These are phyloP conservation scores for Syngnathus acus DNA, from an alignment of 2,797 vertebrate genomes.

Conservation along the genomic window DNA sequence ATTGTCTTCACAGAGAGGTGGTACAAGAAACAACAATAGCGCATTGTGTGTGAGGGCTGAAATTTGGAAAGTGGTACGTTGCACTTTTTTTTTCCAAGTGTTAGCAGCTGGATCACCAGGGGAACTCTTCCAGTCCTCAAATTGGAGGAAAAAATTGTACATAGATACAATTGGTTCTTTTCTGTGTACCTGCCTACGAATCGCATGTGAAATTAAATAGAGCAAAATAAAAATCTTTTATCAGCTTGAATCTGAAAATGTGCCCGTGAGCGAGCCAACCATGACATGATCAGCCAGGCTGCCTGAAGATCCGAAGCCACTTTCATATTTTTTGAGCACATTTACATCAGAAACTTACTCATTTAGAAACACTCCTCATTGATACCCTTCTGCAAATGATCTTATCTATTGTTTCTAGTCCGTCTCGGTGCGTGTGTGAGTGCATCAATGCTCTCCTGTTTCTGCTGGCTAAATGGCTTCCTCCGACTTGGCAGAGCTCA, in stretches of 20 bases:
- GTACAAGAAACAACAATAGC: background rate
- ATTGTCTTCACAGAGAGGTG: background rate
- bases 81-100: background rate
- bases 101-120: background rate
- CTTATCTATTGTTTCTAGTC: background rate
- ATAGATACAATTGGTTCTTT: no score
- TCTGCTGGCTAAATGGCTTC: constrained; percentile 43
- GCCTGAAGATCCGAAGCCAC: no score
- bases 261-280: no score
- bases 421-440: constrained; percentile 20
- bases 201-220: no score
- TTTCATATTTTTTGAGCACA: background rate
- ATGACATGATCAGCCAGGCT: no score
- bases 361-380: background rate
- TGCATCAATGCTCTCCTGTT: constrained; percentile 17
- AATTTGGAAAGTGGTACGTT: background rate
- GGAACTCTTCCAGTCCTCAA: background rate
- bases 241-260: no score
- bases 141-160: no score
- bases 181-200: no score
- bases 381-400: background rate
- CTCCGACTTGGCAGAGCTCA: constrained; percentile 55
- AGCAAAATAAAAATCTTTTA: no score
- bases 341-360: background rate
- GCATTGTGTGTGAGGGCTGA: background rate